phyloP scores from a whole-genome alignment of 2,888 invertebrate genomes.

The Sarcophaga variegata region DNA sequence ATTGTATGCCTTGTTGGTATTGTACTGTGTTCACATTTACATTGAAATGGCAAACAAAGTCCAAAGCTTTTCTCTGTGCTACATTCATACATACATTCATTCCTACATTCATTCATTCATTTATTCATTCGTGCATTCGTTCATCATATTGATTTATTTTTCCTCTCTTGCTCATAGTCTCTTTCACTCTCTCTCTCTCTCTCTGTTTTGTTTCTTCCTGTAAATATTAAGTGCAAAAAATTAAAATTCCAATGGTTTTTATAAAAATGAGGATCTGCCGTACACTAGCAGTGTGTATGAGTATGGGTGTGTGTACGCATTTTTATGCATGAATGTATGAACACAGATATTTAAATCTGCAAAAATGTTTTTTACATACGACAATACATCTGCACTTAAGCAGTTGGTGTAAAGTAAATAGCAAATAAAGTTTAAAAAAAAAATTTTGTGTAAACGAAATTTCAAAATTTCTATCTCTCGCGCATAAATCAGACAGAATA shows the following conservation, averaged over 20 bases:
- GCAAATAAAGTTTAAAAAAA: not conserved
- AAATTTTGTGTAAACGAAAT: too few species aligned
- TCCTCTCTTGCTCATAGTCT: not conserved
- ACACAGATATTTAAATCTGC: constrained; percentile 6
- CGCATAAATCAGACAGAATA: too few species aligned
- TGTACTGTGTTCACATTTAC: constrained; percentile 9
- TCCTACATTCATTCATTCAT: not conserved
- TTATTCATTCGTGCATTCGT: not conserved
- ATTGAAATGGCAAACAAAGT: constrained; percentile 18
- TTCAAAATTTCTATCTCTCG: too few species aligned
- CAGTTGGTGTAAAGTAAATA: not conserved
- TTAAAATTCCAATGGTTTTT: constrained; percentile 29
- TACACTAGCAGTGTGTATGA: not conserved
- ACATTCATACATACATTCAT: not conserved
- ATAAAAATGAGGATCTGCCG: not conserved
- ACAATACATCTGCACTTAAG: not conserved
- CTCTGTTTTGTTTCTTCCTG: not conserved
- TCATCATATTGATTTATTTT: constrained; percentile 18
- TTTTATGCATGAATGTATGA: not conserved
- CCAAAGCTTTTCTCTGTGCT: constrained; percentile 13
- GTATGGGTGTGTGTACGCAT: not conserved
- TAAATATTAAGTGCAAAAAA: constrained; percentile 37
- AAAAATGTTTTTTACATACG: constrained; percentile 1
- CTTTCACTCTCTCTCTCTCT: not conserved
- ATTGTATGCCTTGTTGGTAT: not conserved